Evolutionary conservation across 2,113 vertebrate species (phyloP).

Genomic region (Menidia beryllina): DNA sequence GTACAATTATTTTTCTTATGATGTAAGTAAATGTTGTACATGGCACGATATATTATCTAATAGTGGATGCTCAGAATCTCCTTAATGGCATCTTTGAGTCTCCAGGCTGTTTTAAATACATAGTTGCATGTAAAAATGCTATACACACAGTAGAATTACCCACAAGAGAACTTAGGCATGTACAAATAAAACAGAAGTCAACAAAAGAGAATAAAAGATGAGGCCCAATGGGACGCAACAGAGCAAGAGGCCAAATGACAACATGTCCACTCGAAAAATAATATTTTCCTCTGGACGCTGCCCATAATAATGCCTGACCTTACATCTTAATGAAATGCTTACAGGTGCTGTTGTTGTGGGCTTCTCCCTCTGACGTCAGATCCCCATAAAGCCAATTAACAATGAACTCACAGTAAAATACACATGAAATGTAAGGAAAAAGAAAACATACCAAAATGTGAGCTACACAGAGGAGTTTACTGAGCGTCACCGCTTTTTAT

Average conservation of each 20-base stretch:
- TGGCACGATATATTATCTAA: not conserved
- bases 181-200: slow-evolving; percentile 5
- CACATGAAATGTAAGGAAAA: no score
- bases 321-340: not conserved
- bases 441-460: no score
- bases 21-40: slow-evolving; percentile 1
- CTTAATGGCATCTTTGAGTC: not conserved
- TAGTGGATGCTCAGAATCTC: not conserved
- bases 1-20: slow-evolving; percentile 14
- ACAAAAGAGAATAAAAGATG: not conserved
- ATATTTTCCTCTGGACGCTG: no score
- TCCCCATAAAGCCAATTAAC: no score
- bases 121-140: slow-evolving; percentile 11
- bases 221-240: no score
- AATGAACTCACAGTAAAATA: no score
- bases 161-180: slow-evolving; percentile 45
- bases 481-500: no score
- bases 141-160: slow-evolving; percentile 22
- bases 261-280: not conserved
- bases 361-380: no score
- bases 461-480: no score
- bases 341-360: not conserved
- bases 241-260: not conserved
- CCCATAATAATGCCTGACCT: not conserved
- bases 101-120: slow-evolving; percentile 55